A percentile compares a stretch with the other conserved stretches of the same genome.
Conservation (phyloP, 2,888 invertebrate species). For the Pyrrhia umbra region DNA sequence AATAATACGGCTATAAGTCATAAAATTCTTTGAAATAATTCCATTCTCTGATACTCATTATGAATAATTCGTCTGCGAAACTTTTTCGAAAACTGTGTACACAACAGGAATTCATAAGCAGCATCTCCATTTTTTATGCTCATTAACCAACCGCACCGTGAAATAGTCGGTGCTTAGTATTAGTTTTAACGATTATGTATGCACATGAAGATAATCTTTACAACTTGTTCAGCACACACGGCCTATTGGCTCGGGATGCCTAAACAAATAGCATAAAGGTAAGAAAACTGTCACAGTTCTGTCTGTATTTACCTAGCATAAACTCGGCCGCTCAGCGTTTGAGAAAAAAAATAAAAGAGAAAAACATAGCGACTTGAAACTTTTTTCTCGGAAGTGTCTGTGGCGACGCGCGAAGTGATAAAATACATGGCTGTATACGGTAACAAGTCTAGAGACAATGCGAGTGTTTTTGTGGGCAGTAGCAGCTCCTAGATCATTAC, state of each 20-base stretch:
- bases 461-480: slow-evolving; percentile 81
- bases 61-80: slow-evolving; percentile 85
- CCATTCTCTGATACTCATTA: slow-evolving; percentile 79
- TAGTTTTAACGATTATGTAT: slow-evolving; percentile 64
- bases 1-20: slow-evolving; percentile 79
- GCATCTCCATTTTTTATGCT: slow-evolving; percentile 73
- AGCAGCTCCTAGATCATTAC: slow-evolving; percentile 87
- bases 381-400: slow-evolving; percentile 78
- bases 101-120: slow-evolving; percentile 84
- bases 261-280: slow-evolving; percentile 64
- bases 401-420: slow-evolving; percentile 80
- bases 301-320: slow-evolving; percentile 65
- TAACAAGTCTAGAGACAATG: slow-evolving; percentile 85
- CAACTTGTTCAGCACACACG: slow-evolving; percentile 44
- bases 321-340: slow-evolving; percentile 53
- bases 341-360: slow-evolving; percentile 56
- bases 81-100: slow-evolving; percentile 85
- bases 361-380: slow-evolving; percentile 60
- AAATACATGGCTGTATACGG: slow-evolving; percentile 75
- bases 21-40: slow-evolving; percentile 78
- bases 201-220: slow-evolving; percentile 53
- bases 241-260: slow-evolving; percentile 43
- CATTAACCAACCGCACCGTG: slow-evolving; percentile 71
- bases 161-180: slow-evolving; percentile 69
- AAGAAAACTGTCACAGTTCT: slow-evolving; percentile 66